Percentiles rank a stretch among this genome's conserved stretches.
phyloP scores from a whole-genome alignment of 2,113 vertebrate genomes.

The Nothocercus julius region DNA sequence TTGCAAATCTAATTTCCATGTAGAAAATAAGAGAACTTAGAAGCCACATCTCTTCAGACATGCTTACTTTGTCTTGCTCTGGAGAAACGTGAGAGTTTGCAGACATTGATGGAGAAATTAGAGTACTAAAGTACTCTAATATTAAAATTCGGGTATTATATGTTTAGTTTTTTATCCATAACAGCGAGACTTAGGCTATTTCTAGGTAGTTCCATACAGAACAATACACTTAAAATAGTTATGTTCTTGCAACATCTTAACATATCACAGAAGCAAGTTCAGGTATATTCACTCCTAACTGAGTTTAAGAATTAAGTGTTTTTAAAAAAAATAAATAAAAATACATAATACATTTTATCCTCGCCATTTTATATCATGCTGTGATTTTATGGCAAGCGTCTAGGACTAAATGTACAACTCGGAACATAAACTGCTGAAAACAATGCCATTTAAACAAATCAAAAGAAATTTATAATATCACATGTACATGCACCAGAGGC shows the following conservation, averaged over 20 bases:
- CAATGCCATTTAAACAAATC: constrained; percentile 20
- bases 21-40: neutral
- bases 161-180: neutral
- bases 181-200: neutral
- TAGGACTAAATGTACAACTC: neutral
- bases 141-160: neutral
- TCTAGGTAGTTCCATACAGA: neutral
- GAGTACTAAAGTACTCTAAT: neutral
- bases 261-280: neutral
- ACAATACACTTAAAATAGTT: neutral
- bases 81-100: neutral
- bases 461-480: constrained; percentile 28
- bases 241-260: neutral
- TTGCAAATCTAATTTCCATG: neutral
- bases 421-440: neutral
- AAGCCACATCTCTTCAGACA: neutral
- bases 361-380: neutral
- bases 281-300: neutral
- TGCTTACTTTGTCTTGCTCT: neutral
- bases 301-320: neutral
- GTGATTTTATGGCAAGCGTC: neutral
- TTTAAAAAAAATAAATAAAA: neutral
- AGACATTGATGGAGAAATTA: neutral
- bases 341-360: neutral
- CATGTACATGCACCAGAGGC: constrained; percentile 7